Evolutionary conservation across 2,888 invertebrate genomes (phyloP).

Genomic region (Leptura quadrifasciata): DNA sequence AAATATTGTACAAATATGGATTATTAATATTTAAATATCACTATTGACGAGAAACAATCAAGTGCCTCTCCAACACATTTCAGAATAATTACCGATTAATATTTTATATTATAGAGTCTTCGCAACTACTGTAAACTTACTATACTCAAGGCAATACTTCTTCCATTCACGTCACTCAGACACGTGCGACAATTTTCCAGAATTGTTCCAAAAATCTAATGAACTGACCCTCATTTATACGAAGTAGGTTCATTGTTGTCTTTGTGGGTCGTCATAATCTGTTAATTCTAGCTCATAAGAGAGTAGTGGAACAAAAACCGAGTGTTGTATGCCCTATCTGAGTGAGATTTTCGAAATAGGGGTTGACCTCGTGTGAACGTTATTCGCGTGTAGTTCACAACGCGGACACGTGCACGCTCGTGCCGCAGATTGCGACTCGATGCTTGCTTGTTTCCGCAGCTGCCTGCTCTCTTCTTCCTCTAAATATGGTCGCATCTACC

Average conservation of each 20-base stretch:
- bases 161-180: conserved; percentile 7
- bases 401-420: conserved; percentile 67
- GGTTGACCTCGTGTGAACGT: conserved; percentile 68
- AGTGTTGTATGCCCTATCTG: conserved; percentile 47
- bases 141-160: conserved; percentile 16
- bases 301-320: conserved; percentile 43
- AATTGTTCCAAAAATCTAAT: conserved; percentile 50
- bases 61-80: neutral
- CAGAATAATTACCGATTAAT: neutral
- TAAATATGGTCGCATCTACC: neutral
- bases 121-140: neutral
- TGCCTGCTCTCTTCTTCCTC: conserved; percentile 44
- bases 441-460: conserved; percentile 58
- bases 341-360: conserved; percentile 54
- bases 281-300: conserved; percentile 49
- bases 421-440: conserved; percentile 57
- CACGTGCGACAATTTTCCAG: conserved; percentile 51
- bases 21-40: neutral
- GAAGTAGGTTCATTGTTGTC: conserved; percentile 43
- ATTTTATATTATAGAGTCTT: neutral
- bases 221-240: conserved; percentile 48
- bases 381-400: conserved; percentile 70
- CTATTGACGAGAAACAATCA: neutral
- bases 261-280: conserved; percentile 48
- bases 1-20: neutral